phyloP scores from a whole-genome alignment of 2,888 invertebrate genomes.

The Prenolepis imparis region DNA sequence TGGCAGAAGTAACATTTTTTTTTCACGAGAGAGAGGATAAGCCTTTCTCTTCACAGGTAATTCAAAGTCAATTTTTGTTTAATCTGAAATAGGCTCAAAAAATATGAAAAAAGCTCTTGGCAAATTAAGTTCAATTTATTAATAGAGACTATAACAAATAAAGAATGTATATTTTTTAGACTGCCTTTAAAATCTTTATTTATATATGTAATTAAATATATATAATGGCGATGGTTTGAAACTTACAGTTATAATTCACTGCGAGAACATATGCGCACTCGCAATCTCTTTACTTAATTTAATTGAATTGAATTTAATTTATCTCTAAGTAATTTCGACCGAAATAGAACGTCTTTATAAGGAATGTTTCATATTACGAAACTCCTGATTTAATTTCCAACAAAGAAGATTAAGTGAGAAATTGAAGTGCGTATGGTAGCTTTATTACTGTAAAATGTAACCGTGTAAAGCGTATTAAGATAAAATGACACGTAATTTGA shows the following conservation, averaged over 20 bases:
- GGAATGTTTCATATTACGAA: slow-evolving; percentile 23
- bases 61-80: neutral
- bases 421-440: neutral
- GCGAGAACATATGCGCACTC: neutral
- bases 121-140: neutral
- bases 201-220: neutral
- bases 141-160: too few species aligned
- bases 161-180: neutral
- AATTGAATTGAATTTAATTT: slow-evolving; percentile 40
- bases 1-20: neutral
- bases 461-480: slow-evolving; percentile 11
- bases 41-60: neutral
- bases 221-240: neutral
- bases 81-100: neutral
- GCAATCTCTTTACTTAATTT: slow-evolving; percentile 46
- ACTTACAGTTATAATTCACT: slow-evolving; percentile 4
- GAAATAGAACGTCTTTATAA: slow-evolving; percentile 29
- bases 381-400: slow-evolving; percentile 30
- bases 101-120: neutral
- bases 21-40: neutral
- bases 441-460: neutral
- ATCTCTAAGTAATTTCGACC: slow-evolving; percentile 29
- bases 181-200: neutral
- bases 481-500: neutral
- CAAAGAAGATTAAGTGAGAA: slow-evolving; percentile 30